These are phyloP conservation scores for Girardinichthys multiradiatus DNA, from an alignment of 2,113 vertebrate genomes.

Conservation along the genomic window DNA sequence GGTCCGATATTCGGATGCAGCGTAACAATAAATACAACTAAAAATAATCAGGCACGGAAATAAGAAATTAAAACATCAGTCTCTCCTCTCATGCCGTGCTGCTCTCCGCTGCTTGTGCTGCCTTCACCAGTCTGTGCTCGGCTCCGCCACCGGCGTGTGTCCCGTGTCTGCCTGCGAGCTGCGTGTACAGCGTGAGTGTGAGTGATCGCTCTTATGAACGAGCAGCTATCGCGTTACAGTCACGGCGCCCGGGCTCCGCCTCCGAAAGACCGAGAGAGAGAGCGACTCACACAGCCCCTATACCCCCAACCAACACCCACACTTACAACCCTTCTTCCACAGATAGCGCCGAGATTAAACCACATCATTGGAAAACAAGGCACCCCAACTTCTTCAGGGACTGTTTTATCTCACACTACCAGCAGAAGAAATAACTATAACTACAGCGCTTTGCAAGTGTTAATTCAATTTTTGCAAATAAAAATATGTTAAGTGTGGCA, in stretches of 20 bases:
- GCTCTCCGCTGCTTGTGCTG: conserved; percentile 29
- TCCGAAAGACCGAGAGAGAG: conserved; percentile 31
- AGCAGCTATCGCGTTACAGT: conserved; percentile 87
- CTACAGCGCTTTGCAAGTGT: too few species aligned
- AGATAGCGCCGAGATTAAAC: conserved; percentile 52
- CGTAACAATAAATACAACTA: neutral
- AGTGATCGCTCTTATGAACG: conserved; percentile 82
- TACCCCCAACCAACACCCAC: conserved; percentile 10
- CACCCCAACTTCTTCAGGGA: conserved; percentile 35
- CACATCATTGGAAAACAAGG: conserved; percentile 37
- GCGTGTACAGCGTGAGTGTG: conserved; percentile 73
- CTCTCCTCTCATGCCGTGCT: neutral
- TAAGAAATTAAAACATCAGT: too few species aligned
- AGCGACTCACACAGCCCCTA: neutral
- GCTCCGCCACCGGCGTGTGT: conserved; percentile 42
- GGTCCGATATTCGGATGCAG: neutral
- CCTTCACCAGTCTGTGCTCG: conserved; percentile 30
- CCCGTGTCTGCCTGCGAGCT: conserved; percentile 54
- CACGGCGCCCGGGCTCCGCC: conserved; percentile 83
- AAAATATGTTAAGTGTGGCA: too few species aligned
- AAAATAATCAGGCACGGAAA: too few species aligned
- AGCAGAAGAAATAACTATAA: too few species aligned
- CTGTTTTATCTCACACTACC: conserved; percentile 22
- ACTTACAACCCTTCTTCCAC: conserved; percentile 15
- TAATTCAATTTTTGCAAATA: too few species aligned